phyloP scores from a whole-genome alignment of 2,797 vertebrate species.

The Tinamus major region DNA sequence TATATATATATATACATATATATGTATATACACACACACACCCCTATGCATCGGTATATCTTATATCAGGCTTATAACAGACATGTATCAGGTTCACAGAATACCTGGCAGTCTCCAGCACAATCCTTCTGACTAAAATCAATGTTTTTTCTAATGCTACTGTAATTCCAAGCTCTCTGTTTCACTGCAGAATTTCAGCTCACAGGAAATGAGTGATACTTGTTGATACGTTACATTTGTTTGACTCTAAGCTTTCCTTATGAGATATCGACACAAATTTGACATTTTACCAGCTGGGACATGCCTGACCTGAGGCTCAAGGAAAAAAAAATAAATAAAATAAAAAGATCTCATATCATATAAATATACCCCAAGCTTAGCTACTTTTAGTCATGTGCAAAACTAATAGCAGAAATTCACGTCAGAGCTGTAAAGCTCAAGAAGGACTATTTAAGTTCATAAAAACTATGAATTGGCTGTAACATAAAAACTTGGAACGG shows the following conservation, averaged over 20 bases:
- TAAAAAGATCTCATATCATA: not conserved
- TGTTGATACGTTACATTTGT: not conserved
- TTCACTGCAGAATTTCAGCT: not conserved
- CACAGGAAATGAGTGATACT: not conserved
- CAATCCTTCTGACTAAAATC: not conserved
- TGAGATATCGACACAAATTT: not conserved
- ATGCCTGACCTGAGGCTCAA: not conserved
- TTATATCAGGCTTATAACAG: not conserved
- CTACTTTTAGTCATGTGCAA: not conserved
- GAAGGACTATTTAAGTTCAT: conserved; percentile 8
- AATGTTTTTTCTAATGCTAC: not conserved
- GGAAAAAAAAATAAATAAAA: not conserved
- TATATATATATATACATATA: too few relatives aligned
- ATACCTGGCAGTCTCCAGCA: not conserved
- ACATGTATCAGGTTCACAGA: not conserved
- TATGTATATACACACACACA: too few relatives aligned
- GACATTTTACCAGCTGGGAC: conserved; percentile 2
- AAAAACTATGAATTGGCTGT: not conserved
- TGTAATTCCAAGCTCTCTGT: not conserved
- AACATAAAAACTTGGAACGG: conserved; percentile 2
- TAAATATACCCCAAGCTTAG: not conserved
- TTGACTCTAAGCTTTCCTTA: not conserved
- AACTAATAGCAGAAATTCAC: not conserved
- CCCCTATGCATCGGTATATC: not conserved
- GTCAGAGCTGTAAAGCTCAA: not conserved